phyloP scores from a whole-genome alignment of 2,797 vertebrate genomes.

The Lophotriccus pileatus region DNA sequence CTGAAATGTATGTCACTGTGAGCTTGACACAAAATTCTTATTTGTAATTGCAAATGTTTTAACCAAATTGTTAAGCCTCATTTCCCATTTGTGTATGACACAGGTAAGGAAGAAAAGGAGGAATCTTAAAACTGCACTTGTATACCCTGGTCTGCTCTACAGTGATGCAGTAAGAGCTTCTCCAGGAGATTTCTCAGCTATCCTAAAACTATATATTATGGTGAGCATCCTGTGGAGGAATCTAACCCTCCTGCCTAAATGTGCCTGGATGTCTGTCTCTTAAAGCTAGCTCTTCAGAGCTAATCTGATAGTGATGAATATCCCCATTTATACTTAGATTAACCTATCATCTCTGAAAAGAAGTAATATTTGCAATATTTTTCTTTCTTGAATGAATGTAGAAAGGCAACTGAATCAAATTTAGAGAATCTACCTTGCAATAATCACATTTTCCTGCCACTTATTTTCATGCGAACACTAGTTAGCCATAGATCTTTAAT shows the following conservation, averaged over 20 bases:
- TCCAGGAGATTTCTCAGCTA: background rate
- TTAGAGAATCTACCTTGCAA: background rate
- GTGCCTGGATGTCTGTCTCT: background rate
- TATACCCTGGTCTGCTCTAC: background rate
- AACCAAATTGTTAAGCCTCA: conserved; percentile 11
- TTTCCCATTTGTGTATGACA: conserved; percentile 30
- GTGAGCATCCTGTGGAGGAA: background rate
- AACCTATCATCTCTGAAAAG: conserved; percentile 18
- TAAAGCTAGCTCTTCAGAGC: background rate
- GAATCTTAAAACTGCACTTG: background rate
- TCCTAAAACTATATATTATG: background rate
- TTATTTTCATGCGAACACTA: background rate
- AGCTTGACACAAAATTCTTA: conserved; percentile 28
- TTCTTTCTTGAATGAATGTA: conserved; percentile 25
- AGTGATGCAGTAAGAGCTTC: background rate
- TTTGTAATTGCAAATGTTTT: conserved; percentile 6
- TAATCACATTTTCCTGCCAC: background rate
- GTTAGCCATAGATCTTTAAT: background rate
- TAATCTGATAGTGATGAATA: background rate
- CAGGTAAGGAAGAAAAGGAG: background rate
- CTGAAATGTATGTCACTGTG: background rate
- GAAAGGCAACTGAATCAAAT: conserved; percentile 19
- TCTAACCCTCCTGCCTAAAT: background rate
- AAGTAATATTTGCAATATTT: conserved; percentile 19
- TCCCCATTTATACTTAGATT: background rate